These are phyloP conservation scores for Melanostoma scalare DNA, from an alignment of 2,888 invertebrate species.

Conservation along the genomic window DNA sequence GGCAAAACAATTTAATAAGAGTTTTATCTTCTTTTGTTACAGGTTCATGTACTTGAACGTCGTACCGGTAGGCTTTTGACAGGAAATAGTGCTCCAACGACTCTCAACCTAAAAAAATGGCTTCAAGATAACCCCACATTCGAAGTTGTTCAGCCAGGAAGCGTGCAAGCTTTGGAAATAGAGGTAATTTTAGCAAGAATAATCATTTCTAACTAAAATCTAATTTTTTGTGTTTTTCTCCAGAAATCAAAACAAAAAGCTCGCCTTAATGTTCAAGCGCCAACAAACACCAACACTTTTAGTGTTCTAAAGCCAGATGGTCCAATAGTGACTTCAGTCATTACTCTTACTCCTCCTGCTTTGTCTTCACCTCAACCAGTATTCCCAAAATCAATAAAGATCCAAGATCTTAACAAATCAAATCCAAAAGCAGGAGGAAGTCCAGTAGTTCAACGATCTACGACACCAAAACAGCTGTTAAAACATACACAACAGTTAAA, in stretches of 20 bases:
- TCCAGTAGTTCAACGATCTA: conserved; percentile 17
- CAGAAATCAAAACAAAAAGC: conserved; percentile 58
- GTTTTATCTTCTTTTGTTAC: conserved; percentile 25
- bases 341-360: conserved; percentile 22
- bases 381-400: conserved; percentile 40
- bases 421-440: conserved; percentile 31
- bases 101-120: conserved; percentile 91
- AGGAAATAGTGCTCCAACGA: conserved; percentile 92
- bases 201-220: neutral
- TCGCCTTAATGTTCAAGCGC: conserved; percentile 43
- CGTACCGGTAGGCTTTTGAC: conserved; percentile 88
- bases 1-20: too few species aligned
- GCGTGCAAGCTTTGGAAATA: conserved; percentile 81
- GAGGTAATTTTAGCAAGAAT: conserved; percentile 75
- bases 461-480: conserved; percentile 77
- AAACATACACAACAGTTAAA: conserved; percentile 77
- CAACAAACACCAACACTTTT: conserved; percentile 34
- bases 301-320: conserved; percentile 40
- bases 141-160: conserved; percentile 90
- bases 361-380: conserved; percentile 26
- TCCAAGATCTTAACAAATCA: conserved; percentile 41
- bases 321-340: conserved; percentile 19
- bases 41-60: conserved; percentile 92
- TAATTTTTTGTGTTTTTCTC: neutral
- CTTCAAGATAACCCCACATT: conserved; percentile 93